Evolutionary conservation across 2,888 invertebrate species (phyloP).

Genomic region (Hetaerina titia): DNA sequence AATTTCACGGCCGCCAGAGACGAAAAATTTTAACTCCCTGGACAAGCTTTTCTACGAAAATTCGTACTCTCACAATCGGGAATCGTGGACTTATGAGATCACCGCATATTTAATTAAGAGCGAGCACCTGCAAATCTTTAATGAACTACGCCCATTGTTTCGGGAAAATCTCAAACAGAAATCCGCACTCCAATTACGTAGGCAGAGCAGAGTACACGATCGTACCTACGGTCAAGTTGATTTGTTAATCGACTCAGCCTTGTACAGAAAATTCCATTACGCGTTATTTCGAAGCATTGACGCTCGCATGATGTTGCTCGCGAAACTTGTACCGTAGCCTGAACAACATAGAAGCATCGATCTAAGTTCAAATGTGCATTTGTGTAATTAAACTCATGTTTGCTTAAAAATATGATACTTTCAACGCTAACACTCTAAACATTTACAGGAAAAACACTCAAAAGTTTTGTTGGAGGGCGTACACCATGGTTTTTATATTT

Average conservation of each 20-base stretch:
- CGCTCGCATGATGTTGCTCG: not conserved
- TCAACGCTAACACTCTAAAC: too few relatives aligned
- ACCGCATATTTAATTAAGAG: conserved; percentile 2
- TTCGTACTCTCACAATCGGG: not conserved
- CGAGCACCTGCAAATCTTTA: conserved; percentile 21
- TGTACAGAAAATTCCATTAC: not conserved
- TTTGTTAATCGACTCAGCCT: not conserved
- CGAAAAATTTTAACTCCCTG: not conserved
- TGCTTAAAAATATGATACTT: too few relatives aligned
- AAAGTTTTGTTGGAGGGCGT: too few relatives aligned
- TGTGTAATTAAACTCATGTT: too few relatives aligned
- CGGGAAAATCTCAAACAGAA: not conserved
- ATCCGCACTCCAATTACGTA: conserved; percentile 19
- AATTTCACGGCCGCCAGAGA: not conserved
- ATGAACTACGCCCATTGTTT: not conserved
- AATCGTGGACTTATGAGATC: not conserved
- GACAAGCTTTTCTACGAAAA: not conserved
- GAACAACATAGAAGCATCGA: not conserved
- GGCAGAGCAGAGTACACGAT: not conserved
- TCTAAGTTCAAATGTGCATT: too few relatives aligned
- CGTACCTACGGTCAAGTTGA: not conserved
- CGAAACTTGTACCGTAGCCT: not conserved
- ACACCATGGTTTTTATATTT: too few relatives aligned
- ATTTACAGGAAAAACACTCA: too few relatives aligned
- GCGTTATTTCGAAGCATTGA: not conserved